phyloP scores from a whole-genome alignment of 2,888 invertebrate genomes.

The Metellina segmentata region DNA sequence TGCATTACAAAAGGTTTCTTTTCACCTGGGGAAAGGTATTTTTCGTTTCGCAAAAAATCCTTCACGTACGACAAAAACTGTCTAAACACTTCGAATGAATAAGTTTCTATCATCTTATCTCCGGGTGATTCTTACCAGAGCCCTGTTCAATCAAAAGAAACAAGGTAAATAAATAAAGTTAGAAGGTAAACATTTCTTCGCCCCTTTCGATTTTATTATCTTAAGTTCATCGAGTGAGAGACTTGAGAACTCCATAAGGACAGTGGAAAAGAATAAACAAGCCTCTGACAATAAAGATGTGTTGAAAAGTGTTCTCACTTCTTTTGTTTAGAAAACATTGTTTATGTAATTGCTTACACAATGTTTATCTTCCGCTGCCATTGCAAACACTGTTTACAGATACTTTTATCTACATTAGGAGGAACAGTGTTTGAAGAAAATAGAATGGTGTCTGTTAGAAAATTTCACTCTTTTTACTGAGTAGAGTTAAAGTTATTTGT shows the following conservation, averaged over 20 bases:
- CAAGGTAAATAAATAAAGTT: not conserved
- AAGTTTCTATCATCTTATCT: not conserved
- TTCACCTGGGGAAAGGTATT: too few relatives aligned
- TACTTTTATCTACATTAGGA: not conserved
- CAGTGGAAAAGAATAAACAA: not conserved
- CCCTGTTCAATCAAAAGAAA: not conserved
- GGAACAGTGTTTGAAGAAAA: not conserved
- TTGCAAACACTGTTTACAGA: not conserved
- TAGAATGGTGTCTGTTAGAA: too few relatives aligned
- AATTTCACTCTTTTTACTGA: too few relatives aligned
- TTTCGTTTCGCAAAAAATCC: too few relatives aligned
- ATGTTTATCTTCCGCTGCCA: not conserved
- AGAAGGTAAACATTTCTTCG: not conserved
- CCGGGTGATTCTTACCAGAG: not conserved
- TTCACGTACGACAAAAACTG: not conserved
- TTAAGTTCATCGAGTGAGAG: not conserved
- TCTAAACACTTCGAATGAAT: not conserved
- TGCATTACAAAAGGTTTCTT: too few relatives aligned
- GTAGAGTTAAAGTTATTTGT: too few relatives aligned
- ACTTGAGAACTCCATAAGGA: not conserved
- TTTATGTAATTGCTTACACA: not conserved
- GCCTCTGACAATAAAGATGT: not conserved
- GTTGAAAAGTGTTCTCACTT: not conserved
- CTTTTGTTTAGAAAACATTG: not conserved
- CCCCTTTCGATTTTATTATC: not conserved